Conservation (phyloP, 1,140 invertebrate genomes). For the Ceratina japonica region DNA sequence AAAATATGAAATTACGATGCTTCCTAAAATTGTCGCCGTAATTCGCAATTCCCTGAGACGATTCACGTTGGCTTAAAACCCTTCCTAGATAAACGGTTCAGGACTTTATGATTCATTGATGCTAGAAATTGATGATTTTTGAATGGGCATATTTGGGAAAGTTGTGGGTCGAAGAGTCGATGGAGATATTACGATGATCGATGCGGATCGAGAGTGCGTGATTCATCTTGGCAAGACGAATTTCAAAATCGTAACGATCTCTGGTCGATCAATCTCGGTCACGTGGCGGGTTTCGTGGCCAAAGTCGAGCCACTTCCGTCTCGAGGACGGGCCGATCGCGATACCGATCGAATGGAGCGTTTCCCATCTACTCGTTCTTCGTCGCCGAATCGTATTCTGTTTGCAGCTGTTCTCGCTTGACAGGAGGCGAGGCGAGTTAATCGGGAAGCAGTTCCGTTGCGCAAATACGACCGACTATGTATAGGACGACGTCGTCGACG, state of each 20-base stretch:
- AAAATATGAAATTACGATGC: too few relatives aligned
- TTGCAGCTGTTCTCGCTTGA: slow-evolving; percentile 63
- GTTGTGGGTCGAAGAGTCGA: too few relatives aligned
- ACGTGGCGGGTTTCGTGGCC: not conserved
- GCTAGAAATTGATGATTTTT: too few relatives aligned
- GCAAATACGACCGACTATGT: slow-evolving; percentile 22
- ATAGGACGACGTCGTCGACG: too few relatives aligned
- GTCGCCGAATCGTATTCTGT: slow-evolving; percentile 53
- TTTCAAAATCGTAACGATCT: not conserved
- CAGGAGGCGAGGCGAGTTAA: slow-evolving; percentile 15
- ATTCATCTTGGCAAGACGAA: not conserved
- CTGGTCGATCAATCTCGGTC: not conserved
- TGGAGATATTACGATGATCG: too few relatives aligned
- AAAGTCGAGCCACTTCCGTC: slow-evolving; percentile 1
- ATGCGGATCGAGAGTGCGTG: too few relatives aligned
- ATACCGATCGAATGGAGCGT: slow-evolving; percentile 41
- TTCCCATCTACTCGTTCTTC: slow-evolving; percentile 39
- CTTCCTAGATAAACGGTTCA: too few relatives aligned
- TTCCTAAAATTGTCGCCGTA: too few relatives aligned
- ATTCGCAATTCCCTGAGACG: too few relatives aligned
- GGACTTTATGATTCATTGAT: too few relatives aligned
- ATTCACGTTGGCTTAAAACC: too few relatives aligned
- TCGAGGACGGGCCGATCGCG: slow-evolving; percentile 51
- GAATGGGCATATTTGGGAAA: too few relatives aligned
- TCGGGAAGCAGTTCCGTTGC: slow-evolving; percentile 6